These are phyloP conservation scores for Tauraco hartlaubi DNA, from an alignment of 2,797 vertebrate genomes.

Conservation along the genomic window DNA sequence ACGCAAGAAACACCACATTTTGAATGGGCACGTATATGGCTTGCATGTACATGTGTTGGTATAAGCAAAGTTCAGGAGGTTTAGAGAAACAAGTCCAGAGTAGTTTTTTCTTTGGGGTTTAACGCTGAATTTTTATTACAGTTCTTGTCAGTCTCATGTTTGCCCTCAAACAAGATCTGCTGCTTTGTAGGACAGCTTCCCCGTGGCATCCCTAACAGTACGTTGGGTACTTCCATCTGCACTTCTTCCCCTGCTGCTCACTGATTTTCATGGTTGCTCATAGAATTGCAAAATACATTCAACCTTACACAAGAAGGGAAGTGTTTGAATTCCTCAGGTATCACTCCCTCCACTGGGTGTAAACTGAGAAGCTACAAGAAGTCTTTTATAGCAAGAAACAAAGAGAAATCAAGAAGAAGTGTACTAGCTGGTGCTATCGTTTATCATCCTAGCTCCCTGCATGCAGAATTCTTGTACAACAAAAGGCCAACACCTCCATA, in stretches of 20 bases:
- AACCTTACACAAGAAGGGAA: background rate
- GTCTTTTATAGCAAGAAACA: background rate
- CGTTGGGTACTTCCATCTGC: background rate
- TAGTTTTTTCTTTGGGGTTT: background rate
- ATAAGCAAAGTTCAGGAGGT: background rate
- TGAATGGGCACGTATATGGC: fast-evolving
- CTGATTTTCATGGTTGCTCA: background rate
- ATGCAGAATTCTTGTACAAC: background rate
- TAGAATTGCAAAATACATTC: background rate
- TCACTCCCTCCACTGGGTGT: background rate
- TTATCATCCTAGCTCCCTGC: background rate
- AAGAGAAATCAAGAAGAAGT: background rate
- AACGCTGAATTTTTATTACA: background rate
- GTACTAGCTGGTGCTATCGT: background rate
- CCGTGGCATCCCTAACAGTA: background rate
- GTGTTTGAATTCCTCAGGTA: background rate
- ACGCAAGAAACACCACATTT: background rate
- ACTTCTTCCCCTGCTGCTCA: background rate
- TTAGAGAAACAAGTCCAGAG: background rate
- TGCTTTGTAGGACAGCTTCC: background rate
- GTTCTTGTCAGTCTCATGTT: background rate
- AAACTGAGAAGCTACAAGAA: background rate
- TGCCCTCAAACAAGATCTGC: background rate
- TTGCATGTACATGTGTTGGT: background rate
- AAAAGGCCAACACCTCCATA: background rate